Evolutionary conservation across 1,140 invertebrate genomes (phyloP).

Genomic region (Carcinoscorpius rotundicauda): DNA sequence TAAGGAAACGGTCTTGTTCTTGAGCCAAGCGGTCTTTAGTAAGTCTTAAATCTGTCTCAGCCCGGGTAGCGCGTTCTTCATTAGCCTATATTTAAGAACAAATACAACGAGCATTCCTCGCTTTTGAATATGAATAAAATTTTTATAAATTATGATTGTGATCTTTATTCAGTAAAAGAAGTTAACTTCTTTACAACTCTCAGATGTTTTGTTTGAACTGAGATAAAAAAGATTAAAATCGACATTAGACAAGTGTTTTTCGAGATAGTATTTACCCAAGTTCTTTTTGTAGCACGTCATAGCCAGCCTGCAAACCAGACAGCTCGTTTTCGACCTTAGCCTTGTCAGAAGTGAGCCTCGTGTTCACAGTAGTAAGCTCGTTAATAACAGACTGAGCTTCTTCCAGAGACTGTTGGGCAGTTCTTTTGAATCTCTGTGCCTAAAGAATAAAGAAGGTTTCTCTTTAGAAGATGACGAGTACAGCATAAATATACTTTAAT

Average conservation of each 20-base stretch:
- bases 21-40: constrained; percentile 82
- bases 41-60: constrained; percentile 74
- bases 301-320: constrained; percentile 67
- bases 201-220: no score
- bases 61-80: constrained; percentile 86
- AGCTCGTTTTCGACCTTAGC: constrained; percentile 86
- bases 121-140: no score
- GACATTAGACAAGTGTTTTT: no score
- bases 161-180: no score
- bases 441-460: no score
- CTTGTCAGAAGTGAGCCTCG: constrained; percentile 74
- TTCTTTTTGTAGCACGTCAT: constrained; percentile 89
- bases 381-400: constrained; percentile 76
- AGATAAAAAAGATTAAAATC: no score
- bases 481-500: no score
- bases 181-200: no score
- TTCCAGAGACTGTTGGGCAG: constrained; percentile 72
- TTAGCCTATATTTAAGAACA: constrained; percentile 31
- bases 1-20: constrained; percentile 89
- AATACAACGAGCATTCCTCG: no score
- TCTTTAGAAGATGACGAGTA: no score
- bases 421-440: constrained; percentile 46
- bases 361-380: constrained; percentile 82
- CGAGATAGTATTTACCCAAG: constrained; percentile 38
- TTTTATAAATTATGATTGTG: no score